Evolutionary conservation across 1,140 invertebrate species (phyloP), one percentile per base, ranked within the genome.

Genomic region (Meteorus sp.): DNA sequence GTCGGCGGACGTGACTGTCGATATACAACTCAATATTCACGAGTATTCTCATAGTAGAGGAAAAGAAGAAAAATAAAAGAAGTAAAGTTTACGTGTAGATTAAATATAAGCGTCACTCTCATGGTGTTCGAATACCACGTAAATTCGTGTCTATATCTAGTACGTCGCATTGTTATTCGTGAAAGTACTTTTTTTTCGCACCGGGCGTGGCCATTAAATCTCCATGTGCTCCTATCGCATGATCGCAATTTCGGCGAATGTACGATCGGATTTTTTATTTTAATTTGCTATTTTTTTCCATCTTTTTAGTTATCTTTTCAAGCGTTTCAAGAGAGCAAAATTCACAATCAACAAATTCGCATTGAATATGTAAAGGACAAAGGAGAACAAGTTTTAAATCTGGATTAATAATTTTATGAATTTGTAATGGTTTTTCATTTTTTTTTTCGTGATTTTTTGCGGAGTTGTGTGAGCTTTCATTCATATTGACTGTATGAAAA

Each of bases 151-250:
- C 7, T 22, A 20, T 47, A 47, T 47, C 44, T 19, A 25, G 8
- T 22, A 44, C 7, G 13, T n/a, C 44, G 8, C 44, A 47, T 47
- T 47, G 44, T 47, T 47, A 47, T 47, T 47, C 44, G 19, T 23
- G 44, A 47, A 47, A 27, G 39, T 43, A 43, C 19, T 47, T 25
- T 47, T 47, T 47, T 47, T n/a, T n/a, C n/a, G 3, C 17, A 22
- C 44, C 9, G 44, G 44, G 44, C 19, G 44, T 47, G 44, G 44
- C 44, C 44, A 25, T 13, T 47, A 47, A 47, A 47, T 47, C 44
- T 43, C 15, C 17, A 19, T 9, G 39, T 8, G 17, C 44, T n/a
- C n/a, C 20, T 27, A 47, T 47, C 23, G 44, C 44, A 47, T 3
- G 15, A 43, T 43, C 39, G 39, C 39, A 43, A 43, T 43, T 43